Conservation (phyloP, 2,113 vertebrate genomes). For the Heliornis fulica region DNA sequence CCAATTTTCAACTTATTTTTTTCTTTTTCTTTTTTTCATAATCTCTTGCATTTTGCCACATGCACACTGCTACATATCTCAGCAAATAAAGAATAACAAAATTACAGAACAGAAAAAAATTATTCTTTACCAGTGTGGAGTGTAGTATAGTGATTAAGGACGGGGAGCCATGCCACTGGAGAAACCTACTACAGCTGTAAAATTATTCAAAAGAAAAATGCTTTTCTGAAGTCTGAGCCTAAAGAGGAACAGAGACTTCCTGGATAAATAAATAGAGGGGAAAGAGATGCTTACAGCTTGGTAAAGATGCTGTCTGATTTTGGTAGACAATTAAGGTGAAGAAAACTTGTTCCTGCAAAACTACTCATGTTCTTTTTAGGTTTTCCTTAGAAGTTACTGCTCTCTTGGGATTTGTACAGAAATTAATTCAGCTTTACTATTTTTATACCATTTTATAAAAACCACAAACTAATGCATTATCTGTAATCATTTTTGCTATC, state of each 20-base stretch:
- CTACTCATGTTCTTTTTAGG: neutral
- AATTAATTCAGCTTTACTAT: slow-evolving; percentile 12
- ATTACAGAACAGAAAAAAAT: neutral
- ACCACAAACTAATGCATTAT: neutral
- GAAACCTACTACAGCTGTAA: neutral
- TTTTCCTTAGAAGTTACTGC: neutral
- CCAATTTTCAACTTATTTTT: neutral
- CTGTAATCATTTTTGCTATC: neutral
- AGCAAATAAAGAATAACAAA: neutral
- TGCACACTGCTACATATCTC: neutral
- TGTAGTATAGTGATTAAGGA: neutral
- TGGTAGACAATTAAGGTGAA: neutral
- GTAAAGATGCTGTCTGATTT: neutral
- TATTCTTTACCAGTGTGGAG: neutral
- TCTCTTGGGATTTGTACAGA: neutral
- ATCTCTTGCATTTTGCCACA: neutral
- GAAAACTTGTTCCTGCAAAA: slow-evolving; percentile 4
- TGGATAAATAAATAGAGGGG: neutral
- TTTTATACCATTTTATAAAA: neutral
- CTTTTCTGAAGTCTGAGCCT: neutral
- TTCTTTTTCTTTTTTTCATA: neutral
- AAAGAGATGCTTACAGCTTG: neutral
- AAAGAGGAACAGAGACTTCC: neutral
- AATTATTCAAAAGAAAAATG: neutral
- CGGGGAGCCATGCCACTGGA: neutral